Evolutionary conservation across 1,140 invertebrate genomes (phyloP).

Genomic region (Steinernema khuongi): DNA sequence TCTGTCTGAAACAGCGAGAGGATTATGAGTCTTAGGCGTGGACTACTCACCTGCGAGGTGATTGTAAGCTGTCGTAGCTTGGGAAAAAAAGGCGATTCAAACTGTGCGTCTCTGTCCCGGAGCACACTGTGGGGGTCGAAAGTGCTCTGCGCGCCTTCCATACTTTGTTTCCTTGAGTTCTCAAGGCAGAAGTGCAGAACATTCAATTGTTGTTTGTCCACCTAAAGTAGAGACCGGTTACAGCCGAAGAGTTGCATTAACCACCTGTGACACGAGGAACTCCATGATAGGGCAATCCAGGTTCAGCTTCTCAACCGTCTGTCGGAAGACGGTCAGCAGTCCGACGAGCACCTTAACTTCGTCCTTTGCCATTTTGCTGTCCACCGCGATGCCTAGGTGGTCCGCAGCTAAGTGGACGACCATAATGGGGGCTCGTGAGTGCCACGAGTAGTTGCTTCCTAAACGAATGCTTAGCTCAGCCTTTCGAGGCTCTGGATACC

Average conservation of each 20-base stretch:
- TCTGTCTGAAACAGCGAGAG: conserved; percentile 42
- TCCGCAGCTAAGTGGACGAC: conserved; percentile 43
- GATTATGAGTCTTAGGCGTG: conserved; percentile 1
- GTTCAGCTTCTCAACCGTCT: conserved; percentile 44
- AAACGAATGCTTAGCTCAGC: conserved; percentile 14
- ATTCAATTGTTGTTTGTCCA: conserved; percentile 51
- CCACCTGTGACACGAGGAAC: conserved; percentile 50
- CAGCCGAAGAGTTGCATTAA: no score
- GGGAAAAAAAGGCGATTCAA: conserved; percentile 44
- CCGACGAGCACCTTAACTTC: conserved; percentile 44
- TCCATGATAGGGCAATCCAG: conserved; percentile 54
- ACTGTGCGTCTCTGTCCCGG: conserved; percentile 22
- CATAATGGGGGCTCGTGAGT: conserved; percentile 46
- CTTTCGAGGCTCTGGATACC: conserved; percentile 8
- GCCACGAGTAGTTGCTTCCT: conserved; percentile 36
- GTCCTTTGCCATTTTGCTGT: conserved; percentile 43
- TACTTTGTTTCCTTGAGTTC: conserved; percentile 30
- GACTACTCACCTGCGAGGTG: conserved; percentile 47
- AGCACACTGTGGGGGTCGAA: conserved; percentile 24
- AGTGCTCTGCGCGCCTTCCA: not conserved
- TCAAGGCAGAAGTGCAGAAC: conserved; percentile 40
- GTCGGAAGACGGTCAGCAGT: conserved; percentile 41
- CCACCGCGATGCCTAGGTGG: conserved; percentile 48
- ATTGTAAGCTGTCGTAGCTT: conserved; percentile 53
- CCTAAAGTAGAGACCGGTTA: conserved; percentile 34